Evolutionary conservation across 2,797 vertebrate species (phyloP).

Genomic region (Champsocephalus gunnari): DNA sequence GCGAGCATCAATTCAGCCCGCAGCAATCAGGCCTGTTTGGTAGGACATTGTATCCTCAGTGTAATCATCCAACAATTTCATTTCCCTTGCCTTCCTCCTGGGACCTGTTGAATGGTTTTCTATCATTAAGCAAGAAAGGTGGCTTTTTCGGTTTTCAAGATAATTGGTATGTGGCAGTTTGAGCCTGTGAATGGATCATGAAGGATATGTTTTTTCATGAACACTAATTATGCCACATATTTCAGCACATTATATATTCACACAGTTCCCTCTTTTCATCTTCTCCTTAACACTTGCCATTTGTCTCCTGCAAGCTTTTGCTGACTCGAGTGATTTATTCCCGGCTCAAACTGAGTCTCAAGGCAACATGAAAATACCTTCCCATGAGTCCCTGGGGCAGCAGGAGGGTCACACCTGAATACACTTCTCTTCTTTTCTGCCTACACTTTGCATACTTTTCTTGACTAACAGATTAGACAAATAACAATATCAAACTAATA

Average conservation of each 20-base stretch:
- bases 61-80: conserved; percentile 48
- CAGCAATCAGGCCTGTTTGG: conserved; percentile 51
- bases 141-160: conserved; percentile 13
- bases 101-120: conserved; percentile 45
- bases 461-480: conserved; percentile 8
- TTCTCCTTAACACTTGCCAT: conserved; percentile 36
- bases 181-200: not conserved
- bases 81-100: conserved; percentile 38
- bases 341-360: conserved; percentile 55
- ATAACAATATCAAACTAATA: not conserved
- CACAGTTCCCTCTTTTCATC: conserved; percentile 22
- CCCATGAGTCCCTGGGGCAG: conserved; percentile 36
- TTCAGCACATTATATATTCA: conserved; percentile 33
- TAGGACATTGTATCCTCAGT: conserved; percentile 11
- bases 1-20: conserved; percentile 11
- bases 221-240: conserved; percentile 1
- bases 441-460: conserved; percentile 18
- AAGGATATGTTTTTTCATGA: conserved; percentile 31
- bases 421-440: conserved; percentile 16
- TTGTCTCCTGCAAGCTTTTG: conserved; percentile 40
- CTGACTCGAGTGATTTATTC: conserved; percentile 57
- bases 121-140: not conserved
- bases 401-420: conserved; percentile 52
- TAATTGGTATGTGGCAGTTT: conserved; percentile 50
- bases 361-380: conserved; percentile 52